A percentile compares a stretch with the other conserved stretches of the same genome.
These are phyloP conservation scores for Bradypodion pumilum DNA, from an alignment of 2,797 vertebrate species.

Conservation along the genomic window DNA sequence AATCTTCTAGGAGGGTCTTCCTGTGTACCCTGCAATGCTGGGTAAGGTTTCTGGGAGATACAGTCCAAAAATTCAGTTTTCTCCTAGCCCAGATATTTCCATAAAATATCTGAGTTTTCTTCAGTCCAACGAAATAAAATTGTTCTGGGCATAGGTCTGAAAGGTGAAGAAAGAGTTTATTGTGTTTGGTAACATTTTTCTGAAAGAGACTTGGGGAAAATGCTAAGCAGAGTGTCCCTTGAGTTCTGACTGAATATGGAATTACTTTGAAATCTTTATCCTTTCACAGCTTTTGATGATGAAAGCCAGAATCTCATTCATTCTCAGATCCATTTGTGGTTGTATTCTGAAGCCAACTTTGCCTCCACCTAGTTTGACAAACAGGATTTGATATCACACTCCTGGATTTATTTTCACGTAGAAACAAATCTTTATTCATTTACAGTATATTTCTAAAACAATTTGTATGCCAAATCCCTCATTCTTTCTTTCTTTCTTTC, in stretches of 20 bases:
- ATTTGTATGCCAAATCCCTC: constrained; percentile 53
- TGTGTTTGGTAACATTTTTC: neutral
- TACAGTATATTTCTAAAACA: constrained; percentile 49
- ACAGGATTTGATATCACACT: constrained; percentile 61
- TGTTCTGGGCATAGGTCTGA: neutral
- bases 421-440: constrained; percentile 63
- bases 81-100: too few species aligned
- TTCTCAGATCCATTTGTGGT: constrained; percentile 53
- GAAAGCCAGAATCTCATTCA: constrained; percentile 66
- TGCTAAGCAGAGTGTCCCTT: constrained; percentile 39
- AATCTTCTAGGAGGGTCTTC: too few species aligned
- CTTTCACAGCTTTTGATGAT: constrained; percentile 52
- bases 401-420: constrained; percentile 68
- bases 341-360: constrained; percentile 54
- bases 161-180: constrained; percentile 13
- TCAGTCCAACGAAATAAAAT: neutral
- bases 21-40: too few species aligned
- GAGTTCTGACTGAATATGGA: constrained; percentile 47
- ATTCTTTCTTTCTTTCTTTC: constrained; percentile 39
- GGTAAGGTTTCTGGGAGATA: too few species aligned
- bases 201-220: constrained; percentile 44
- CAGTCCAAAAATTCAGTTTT: too few species aligned
- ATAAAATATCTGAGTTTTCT: neutral
- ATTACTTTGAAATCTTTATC: constrained; percentile 61
- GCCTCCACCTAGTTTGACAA: constrained; percentile 61